A percentile compares a stretch with the other conserved stretches of the same genome.
Conservation (phyloP, 2,888 invertebrate species). For the Plagodis pulveraria region DNA sequence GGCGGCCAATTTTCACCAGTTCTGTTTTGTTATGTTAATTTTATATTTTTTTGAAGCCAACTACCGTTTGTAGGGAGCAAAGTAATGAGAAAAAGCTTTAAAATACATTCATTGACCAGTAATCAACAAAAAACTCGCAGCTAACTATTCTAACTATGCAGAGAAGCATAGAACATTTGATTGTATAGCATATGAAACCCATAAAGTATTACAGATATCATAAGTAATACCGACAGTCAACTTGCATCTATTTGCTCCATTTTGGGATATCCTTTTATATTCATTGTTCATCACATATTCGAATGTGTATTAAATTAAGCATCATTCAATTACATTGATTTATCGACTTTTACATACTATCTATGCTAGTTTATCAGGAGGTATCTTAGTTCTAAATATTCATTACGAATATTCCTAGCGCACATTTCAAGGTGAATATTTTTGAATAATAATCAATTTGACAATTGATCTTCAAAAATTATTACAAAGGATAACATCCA, state of each 20-base stretch:
- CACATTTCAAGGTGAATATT: background rate
- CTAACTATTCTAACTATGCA: too few relatives aligned
- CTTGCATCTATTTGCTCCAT: constrained; percentile 19
- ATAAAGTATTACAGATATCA: too few relatives aligned
- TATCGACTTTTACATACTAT: constrained; percentile 33
- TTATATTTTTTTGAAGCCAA: too few relatives aligned
- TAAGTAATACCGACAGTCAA: background rate
- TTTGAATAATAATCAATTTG: background rate
- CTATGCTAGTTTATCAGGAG: constrained; percentile 32
- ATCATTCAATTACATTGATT: constrained; percentile 26
- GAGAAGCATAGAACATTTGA: too few relatives aligned
- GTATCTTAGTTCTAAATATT: constrained; percentile 30
- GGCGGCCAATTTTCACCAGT: too few relatives aligned
- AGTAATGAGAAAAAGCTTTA: too few relatives aligned
- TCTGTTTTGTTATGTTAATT: too few relatives aligned
- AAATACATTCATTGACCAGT: too few relatives aligned
- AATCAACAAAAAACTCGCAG: too few relatives aligned
- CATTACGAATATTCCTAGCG: constrained; percentile 18
- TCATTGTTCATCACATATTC: constrained; percentile 45
- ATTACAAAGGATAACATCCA: background rate
- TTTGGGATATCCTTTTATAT: constrained; percentile 15
- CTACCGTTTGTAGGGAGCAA: too few relatives aligned
- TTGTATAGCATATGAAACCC: too few relatives aligned
- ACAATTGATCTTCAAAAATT: constrained; percentile 3
- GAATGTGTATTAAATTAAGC: constrained; percentile 31